Evolutionary conservation across 2,797 vertebrate species (phyloP), one percentile per base, ranked within the genome.

Genomic region (Sebastes nivosus): DNA sequence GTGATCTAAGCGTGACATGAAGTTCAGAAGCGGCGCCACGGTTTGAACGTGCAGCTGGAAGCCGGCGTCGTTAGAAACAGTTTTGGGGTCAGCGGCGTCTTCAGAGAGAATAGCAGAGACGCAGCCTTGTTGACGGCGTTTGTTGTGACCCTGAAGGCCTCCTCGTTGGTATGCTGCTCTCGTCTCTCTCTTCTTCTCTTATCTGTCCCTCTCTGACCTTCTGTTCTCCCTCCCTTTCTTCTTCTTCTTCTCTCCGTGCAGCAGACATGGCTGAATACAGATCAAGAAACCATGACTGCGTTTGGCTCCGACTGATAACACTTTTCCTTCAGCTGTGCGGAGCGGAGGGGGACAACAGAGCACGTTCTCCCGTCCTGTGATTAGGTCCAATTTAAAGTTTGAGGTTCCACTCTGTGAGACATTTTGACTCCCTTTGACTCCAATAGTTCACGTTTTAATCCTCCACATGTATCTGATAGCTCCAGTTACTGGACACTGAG

Each of bases 121-220:
- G 29, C 29, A 82, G 69, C 2, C 4, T 4, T 12, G 75, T 36
- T 36, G 34, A 36, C 34, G 34, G 34, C 34, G 34, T 68, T 67
- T 50, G 81, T 50, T 14, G 73, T n/a, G 85, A 73, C 83, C 81
- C 85, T 67, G 79, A 74, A 65, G 81, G 88, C 81, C 57, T 73
- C 79, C 50, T 72, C 29, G 38, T 90, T 87, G 75, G 70, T 83
- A 90, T 88, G 69, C 72, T n/a, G 72, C 60, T n/a, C 70, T 72
- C 20, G 2, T 82, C 82, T 77, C 69, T 84, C 36, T 70, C 59
- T 42, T 82, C 73, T 67, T 18, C 9, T 42, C 63, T 84, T 80
- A 36, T 13, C 63, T n/a, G 64, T 25, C 68, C 54, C 50, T 59
- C 69, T 61, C 79, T 58, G 77, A 77, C 88, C 80, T 74, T 58